These are phyloP conservation scores for Mantis religiosa DNA, from an alignment of 2,888 invertebrate genomes.

Conservation along the genomic window DNA sequence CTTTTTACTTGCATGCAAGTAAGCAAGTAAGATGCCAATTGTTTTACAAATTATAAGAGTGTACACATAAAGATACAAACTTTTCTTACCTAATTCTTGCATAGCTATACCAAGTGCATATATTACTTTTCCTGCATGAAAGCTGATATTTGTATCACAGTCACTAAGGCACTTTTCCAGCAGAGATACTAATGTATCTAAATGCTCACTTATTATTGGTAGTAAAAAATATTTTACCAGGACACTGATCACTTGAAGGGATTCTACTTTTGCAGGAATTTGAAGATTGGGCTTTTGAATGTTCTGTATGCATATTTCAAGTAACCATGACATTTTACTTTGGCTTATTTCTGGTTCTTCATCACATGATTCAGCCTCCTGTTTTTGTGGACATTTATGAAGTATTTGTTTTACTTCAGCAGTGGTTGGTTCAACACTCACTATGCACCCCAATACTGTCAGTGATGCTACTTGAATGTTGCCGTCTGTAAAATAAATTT, in stretches of 20 bases:
- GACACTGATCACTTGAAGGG: constrained; percentile 38
- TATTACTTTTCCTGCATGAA: constrained; percentile 66
- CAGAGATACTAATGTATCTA: constrained; percentile 57
- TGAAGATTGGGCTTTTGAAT: neutral
- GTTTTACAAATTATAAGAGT: neutral
- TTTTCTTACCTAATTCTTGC: neutral
- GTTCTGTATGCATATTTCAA: constrained; percentile 22
- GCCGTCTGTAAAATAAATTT: constrained; percentile 47
- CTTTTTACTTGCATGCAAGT: too few relatives aligned
- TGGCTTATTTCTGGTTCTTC: neutral
- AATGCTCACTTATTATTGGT: constrained; percentile 53
- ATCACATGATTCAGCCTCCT: neutral
- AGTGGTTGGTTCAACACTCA: constrained; percentile 38
- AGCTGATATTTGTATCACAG: constrained; percentile 60
- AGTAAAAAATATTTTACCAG: constrained; percentile 43
- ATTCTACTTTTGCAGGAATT: constrained; percentile 22
- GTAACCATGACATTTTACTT: constrained; percentile 22
- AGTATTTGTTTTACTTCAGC: constrained; percentile 22
- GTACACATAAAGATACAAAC: neutral
- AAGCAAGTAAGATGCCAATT: neutral
- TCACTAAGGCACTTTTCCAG: constrained; percentile 57
- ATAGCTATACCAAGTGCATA: constrained; percentile 45
- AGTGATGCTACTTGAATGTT: constrained; percentile 68
- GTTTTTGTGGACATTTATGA: neutral
- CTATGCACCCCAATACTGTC: constrained; percentile 67